These are phyloP conservation scores for Takifugu flavidus DNA, from an alignment of 2,113 vertebrate genomes.

Conservation along the genomic window DNA sequence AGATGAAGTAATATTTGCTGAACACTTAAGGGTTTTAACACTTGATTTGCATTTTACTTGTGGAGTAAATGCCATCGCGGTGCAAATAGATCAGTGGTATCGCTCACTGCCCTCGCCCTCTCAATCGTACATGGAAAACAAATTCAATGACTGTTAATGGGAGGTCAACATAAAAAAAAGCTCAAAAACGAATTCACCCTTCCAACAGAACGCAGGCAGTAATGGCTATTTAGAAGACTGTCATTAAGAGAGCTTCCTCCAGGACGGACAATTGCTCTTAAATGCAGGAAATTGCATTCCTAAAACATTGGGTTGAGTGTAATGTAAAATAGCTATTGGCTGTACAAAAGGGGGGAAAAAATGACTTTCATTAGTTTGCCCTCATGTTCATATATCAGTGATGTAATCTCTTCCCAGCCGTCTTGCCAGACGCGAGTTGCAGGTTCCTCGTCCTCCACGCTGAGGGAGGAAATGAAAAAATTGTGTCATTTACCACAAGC, in stretches of 20 bases:
- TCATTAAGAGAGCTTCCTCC: constrained; percentile 16
- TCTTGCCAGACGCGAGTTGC: constrained; percentile 14
- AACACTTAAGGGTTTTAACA: constrained; percentile 10
- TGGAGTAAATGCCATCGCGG: constrained; percentile 1
- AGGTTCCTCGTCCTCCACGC: constrained; percentile 24
- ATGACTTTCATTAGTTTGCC: constrained; percentile 63
- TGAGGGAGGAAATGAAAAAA: constrained; percentile 29
- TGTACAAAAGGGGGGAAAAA: constrained; percentile 15
- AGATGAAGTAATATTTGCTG: constrained; percentile 36
- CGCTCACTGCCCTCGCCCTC: neutral
- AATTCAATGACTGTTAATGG: neutral
- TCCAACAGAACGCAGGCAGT: constrained; percentile 2
- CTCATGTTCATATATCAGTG: constrained; percentile 49
- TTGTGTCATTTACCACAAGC: constrained; percentile 14
- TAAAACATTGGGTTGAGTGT: constrained; percentile 16
- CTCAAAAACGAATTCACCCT: neutral
- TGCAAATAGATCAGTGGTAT: no score
- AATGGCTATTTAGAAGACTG: constrained; percentile 6
- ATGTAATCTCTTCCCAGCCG: constrained; percentile 43
- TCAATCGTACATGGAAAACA: neutral
- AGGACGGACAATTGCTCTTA: constrained; percentile 26
- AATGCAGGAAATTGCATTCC: constrained; percentile 37
- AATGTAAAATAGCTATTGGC: constrained; percentile 32
- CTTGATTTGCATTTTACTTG: constrained; percentile 11
- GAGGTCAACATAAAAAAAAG: constrained; percentile 9